These are phyloP conservation scores for Meriones psammophilus DNA, from an alignment of 2,797 vertebrate species.

Conservation along the genomic window DNA sequence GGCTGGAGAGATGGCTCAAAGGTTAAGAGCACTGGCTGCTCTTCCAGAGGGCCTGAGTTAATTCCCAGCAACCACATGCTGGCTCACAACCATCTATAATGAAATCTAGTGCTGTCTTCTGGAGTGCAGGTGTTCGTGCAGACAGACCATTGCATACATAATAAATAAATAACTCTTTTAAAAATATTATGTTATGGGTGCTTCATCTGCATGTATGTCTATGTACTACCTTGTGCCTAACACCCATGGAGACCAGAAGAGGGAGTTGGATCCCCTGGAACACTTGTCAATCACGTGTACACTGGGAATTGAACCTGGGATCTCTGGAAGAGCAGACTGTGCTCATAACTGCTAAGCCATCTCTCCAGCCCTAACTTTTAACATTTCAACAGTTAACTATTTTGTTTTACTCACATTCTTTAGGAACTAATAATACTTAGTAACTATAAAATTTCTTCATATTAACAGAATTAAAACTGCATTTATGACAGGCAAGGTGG, in stretches of 20 bases:
- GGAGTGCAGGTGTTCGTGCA: too few species aligned
- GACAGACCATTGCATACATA: too few species aligned
- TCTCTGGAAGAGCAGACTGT: not conserved
- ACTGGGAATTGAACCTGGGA: not conserved
- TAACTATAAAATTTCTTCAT: not conserved
- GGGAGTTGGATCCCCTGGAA: not conserved
- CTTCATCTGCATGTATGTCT: not conserved
- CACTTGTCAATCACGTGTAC: not conserved
- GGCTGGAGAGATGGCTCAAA: too few species aligned
- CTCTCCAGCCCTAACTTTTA: not conserved
- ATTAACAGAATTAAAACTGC: not conserved
- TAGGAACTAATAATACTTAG: not conserved
- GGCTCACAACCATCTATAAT: too few species aligned
- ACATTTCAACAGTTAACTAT: not conserved
- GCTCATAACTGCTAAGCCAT: not conserved
- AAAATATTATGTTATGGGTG: not conserved
- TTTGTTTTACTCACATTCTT: not conserved
- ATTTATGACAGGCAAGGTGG: not conserved
- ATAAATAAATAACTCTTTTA: not conserved
- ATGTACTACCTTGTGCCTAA: not conserved
- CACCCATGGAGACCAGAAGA: not conserved
- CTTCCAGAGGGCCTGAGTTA: too few species aligned
- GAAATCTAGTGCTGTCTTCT: too few species aligned
- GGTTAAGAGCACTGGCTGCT: too few species aligned
- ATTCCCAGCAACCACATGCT: too few species aligned